These are phyloP conservation scores for Leucoma salicis DNA, from an alignment of 2,888 invertebrate genomes.

Conservation along the genomic window DNA sequence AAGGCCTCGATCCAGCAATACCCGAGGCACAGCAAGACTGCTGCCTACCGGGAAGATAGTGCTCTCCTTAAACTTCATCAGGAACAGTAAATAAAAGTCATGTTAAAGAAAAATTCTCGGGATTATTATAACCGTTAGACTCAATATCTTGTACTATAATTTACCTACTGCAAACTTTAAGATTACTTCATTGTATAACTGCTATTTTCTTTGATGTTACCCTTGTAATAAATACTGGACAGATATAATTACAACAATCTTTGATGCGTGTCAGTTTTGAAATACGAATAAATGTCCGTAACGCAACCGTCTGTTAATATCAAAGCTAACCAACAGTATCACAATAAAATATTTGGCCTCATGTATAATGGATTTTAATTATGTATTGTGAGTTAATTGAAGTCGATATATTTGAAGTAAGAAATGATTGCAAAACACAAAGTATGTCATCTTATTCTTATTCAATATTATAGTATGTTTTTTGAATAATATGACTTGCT, in stretches of 20 bases:
- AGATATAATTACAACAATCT: conserved; percentile 57
- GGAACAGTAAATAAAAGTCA: no score
- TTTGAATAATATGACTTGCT: no score
- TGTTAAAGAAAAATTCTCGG: no score
- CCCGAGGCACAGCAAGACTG: no score
- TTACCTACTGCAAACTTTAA: no score
- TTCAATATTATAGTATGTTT: no score
- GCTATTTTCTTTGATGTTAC: conserved; percentile 73
- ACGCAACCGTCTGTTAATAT: conserved; percentile 39
- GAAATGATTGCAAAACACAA: conserved; percentile 9
- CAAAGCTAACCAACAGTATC: conserved; percentile 27
- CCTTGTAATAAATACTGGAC: conserved; percentile 57
- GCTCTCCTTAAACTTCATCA: no score
- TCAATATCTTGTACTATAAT: no score
- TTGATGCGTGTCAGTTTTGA: conserved; percentile 40
- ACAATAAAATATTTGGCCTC: conserved; percentile 32
- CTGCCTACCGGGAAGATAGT: no score
- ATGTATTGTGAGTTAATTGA: conserved; percentile 29
- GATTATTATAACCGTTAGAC: no score
- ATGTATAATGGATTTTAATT: conserved; percentile 31
- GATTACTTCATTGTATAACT: conserved; percentile 55
- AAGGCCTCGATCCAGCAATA: no score
- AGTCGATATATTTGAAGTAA: conserved; percentile 21
- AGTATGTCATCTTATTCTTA: no score
- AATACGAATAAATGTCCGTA: conserved; percentile 37